Percentiles rank a stretch among this genome's conserved stretches.
Evolutionary conservation across 1,140 invertebrate genomes (phyloP).

Genomic region (Temnothorax longispinosus): DNA sequence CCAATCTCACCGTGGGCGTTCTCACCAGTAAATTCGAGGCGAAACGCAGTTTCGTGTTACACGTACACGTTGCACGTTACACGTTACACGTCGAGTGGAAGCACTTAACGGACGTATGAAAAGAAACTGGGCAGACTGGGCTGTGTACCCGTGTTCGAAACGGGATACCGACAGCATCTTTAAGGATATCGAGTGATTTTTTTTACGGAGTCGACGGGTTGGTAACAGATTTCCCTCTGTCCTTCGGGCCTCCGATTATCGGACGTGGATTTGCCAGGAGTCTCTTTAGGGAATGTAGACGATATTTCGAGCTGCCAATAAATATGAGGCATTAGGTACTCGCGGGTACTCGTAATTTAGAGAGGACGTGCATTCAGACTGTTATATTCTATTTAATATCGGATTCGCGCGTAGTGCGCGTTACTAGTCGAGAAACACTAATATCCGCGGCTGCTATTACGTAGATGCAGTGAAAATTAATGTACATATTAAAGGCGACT

Average conservation of each 20-base stretch:
- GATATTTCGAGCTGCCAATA: conserved; percentile 28
- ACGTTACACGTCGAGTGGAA: background rate
- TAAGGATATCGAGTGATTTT: conserved; percentile 34
- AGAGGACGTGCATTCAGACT: no score
- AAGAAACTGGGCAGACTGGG: background rate
- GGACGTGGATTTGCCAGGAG: background rate
- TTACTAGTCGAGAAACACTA: background rate
- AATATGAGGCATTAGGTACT: background rate
- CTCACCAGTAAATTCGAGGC: background rate
- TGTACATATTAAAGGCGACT: background rate
- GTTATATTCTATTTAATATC: conserved; percentile 14
- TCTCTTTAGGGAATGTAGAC: conserved; percentile 7
- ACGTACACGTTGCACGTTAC: background rate
- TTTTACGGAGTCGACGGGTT: background rate
- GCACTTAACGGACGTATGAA: conserved; percentile 27
- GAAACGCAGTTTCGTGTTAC: conserved; percentile 29
- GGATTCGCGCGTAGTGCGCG: background rate
- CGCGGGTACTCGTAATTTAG: background rate
- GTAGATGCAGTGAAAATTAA: conserved; percentile 14
- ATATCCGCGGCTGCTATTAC: background rate
- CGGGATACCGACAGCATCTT: background rate
- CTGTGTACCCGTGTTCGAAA: conserved; percentile 15
- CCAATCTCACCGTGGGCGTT: background rate
- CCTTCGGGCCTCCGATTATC: conserved; percentile 22
- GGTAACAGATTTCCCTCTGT: conserved; percentile 25